These are phyloP conservation scores for Dusona sp. DNA, from an alignment of 2,888 invertebrate genomes.

Conservation along the genomic window DNA sequence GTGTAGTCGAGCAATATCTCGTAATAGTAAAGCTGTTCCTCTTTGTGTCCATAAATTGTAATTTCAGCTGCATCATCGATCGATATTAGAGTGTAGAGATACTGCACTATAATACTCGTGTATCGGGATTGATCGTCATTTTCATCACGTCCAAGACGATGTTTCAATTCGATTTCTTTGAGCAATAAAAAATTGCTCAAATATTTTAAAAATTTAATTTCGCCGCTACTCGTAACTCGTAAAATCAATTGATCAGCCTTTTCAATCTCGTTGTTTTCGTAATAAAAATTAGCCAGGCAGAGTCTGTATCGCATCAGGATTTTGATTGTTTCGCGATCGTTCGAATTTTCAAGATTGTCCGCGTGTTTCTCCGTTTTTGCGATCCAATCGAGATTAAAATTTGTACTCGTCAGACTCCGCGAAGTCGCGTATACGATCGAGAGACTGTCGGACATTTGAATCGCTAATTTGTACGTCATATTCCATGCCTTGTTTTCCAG, in stretches of 20 bases:
- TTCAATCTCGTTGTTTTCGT: conserved; percentile 75
- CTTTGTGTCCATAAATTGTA: conserved; percentile 53
- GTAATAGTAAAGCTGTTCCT: conserved; percentile 70
- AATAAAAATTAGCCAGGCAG: conserved; percentile 80
- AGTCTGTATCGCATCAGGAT: conserved; percentile 77
- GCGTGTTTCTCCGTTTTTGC: conserved; percentile 70
- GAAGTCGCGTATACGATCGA: conserved; percentile 77
- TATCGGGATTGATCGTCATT: conserved; percentile 75
- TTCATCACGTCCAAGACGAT: conserved; percentile 70
- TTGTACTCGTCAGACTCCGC: conserved; percentile 76
- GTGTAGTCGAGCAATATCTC: conserved; percentile 72
- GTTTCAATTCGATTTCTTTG: conserved; percentile 75
- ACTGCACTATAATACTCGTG: conserved; percentile 74
- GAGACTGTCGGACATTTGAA: conserved; percentile 71
- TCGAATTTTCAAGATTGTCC: conserved; percentile 65
- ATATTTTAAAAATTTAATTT: conserved; percentile 71
- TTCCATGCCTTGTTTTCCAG: conserved; percentile 79
- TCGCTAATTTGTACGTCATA: conserved; percentile 77
- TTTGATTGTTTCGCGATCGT: conserved; percentile 63
- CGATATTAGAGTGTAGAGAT: conserved; percentile 75
- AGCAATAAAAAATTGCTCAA: conserved; percentile 73
- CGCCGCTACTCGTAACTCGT: conserved; percentile 69
- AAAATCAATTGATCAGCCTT: conserved; percentile 76
- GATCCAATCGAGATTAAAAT: conserved; percentile 78
- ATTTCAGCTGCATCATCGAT: conserved; percentile 71